These are phyloP conservation scores for Chalcosyrphus nemorum DNA, from an alignment of 2,888 invertebrate species.

Conservation along the genomic window DNA sequence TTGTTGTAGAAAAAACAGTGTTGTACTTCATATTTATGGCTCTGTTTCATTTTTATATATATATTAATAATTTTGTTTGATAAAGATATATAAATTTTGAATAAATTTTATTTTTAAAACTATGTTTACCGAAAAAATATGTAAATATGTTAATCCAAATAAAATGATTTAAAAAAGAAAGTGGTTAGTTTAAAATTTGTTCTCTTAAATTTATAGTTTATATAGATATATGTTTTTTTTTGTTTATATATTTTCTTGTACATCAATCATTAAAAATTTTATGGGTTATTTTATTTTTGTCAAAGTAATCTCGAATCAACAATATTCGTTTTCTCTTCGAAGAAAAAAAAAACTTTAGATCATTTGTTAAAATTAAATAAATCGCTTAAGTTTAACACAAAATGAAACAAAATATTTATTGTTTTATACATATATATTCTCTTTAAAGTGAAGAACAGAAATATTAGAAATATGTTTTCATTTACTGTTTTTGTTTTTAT, in stretches of 20 bases:
- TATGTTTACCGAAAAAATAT: conserved; percentile 6
- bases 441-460: conserved; percentile 57
- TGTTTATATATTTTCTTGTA: conserved; percentile 52
- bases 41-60: conserved; percentile 65
- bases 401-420: conserved; percentile 75
- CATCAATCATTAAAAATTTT: conserved; percentile 52
- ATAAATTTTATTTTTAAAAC: background rate
- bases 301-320: conserved; percentile 77
- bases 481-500: conserved; percentile 26
- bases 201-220: conserved; percentile 51
- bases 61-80: background rate
- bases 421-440: conserved; percentile 3
- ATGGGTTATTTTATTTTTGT: conserved; percentile 37
- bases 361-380: conserved; percentile 31
- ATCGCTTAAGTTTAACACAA: conserved; percentile 76
- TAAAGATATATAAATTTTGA: conserved; percentile 22
- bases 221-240: conserved; percentile 56
- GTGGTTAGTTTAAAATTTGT: conserved; percentile 38
- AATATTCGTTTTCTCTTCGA: conserved; percentile 75
- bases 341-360: conserved; percentile 31
- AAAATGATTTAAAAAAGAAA: conserved; percentile 15
- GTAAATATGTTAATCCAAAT: conserved; percentile 42
- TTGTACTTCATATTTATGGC: conserved; percentile 72
- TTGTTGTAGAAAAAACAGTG: conserved; percentile 43
- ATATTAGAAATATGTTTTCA: conserved; percentile 56